A percentile compares a stretch with the other conserved stretches of the same genome.
Evolutionary conservation across 2,113 vertebrate genomes (phyloP).

Genomic region (Paralichthys olivaceus): DNA sequence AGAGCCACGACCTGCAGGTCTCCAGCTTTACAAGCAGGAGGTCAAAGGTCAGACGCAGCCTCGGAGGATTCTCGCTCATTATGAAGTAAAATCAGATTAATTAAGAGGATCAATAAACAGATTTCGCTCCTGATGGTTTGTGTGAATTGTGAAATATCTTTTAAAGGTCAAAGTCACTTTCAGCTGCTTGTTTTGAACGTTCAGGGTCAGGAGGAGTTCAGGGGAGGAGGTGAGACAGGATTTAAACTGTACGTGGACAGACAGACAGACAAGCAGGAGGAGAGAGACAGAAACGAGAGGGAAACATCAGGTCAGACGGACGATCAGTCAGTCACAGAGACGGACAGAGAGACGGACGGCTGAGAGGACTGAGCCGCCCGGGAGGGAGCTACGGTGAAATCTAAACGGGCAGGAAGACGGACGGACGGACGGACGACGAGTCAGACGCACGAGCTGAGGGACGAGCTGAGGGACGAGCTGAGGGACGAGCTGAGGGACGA

Average conservation of each 20-base stretch:
- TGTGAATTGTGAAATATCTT: background rate
- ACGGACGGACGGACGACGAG: background rate
- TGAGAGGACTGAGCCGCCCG: background rate
- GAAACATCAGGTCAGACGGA: conserved; percentile 38
- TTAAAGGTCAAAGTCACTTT: too few species aligned
- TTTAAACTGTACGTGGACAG: conserved; percentile 21
- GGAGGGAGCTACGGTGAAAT: background rate
- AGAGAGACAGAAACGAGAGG: conserved; percentile 57
- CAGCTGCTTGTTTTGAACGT: background rate
- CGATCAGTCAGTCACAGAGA: background rate
- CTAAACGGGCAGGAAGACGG: background rate
- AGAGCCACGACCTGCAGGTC: conserved; percentile 4
- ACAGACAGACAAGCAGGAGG: conserved; percentile 24
- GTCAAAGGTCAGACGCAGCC: conserved; percentile 49
- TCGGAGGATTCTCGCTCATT: background rate
- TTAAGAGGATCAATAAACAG: background rate
- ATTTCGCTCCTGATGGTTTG: too few species aligned
- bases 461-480: background rate
- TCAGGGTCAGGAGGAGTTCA: background rate
- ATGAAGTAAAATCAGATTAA: background rate
- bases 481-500: background rate
- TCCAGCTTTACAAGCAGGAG: conserved; percentile 8
- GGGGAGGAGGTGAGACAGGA: conserved; percentile 34
- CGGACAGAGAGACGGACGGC: background rate
- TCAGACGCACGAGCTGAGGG: background rate